Conservation (phyloP, 2,888 invertebrate species). For the Portevinia maculata region DNA sequence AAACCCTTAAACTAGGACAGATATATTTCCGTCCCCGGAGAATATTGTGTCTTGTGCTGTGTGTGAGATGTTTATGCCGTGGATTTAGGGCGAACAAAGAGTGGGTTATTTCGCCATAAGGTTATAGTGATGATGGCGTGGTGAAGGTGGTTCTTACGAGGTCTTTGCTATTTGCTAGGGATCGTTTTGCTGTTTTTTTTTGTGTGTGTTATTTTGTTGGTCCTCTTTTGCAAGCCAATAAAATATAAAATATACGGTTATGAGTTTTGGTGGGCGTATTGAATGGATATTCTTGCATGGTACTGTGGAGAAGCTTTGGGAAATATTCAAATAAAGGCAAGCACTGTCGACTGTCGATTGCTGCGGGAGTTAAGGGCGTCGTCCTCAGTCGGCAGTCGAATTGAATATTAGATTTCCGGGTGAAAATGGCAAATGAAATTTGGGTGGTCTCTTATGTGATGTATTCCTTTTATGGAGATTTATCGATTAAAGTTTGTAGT, state of each 20-base stretch:
- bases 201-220: background rate
- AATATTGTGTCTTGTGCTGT: slow-evolving; percentile 10
- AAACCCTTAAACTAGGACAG: slow-evolving; percentile 19
- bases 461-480: slow-evolving; percentile 51
- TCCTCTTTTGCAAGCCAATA: slow-evolving; percentile 42
- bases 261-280: background rate
- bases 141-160: slow-evolving; percentile 46
- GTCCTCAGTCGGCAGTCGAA: slow-evolving; percentile 39
- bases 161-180: slow-evolving; percentile 50
- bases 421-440: slow-evolving; percentile 7
- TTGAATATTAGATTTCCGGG: slow-evolving; percentile 61
- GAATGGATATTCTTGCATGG: too few species aligned
- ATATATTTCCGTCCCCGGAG: background rate
- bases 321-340: slow-evolving; percentile 62
- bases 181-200: slow-evolving; percentile 14
- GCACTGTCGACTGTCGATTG: slow-evolving; percentile 18
- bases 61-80: slow-evolving; percentile 55
- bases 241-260: slow-evolving; percentile 63
- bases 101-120: slow-evolving; percentile 41
- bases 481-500: slow-evolving; percentile 58
- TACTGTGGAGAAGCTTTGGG: slow-evolving; percentile 11
- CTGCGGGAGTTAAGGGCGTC: slow-evolving; percentile 41
- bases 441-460: slow-evolving; percentile 9
- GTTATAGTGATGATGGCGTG: slow-evolving; percentile 9
- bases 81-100: slow-evolving; percentile 33